Conservation (phyloP, 2,797 vertebrate species). For the Pangasius krempfi region DNA sequence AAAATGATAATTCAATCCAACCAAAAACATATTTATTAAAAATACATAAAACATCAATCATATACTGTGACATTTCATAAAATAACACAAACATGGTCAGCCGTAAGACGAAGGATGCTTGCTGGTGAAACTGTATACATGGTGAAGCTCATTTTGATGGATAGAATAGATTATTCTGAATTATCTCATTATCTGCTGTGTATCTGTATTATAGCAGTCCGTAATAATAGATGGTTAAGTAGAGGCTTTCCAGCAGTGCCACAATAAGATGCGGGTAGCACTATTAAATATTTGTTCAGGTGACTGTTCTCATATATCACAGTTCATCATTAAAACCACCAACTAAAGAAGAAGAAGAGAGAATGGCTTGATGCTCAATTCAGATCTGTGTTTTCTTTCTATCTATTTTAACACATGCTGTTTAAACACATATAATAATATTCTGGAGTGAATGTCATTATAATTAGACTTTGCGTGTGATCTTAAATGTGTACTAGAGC, state of each 20-base stretch:
- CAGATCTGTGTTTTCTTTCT: neutral
- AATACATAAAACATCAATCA: slow-evolving; percentile 40
- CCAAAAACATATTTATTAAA: slow-evolving; percentile 53
- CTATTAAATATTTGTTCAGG: neutral
- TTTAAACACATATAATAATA: neutral
- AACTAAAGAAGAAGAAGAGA: neutral
- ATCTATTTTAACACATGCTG: neutral
- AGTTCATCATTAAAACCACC: neutral
- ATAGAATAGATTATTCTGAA: neutral
- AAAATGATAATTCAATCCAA: slow-evolving; percentile 32
- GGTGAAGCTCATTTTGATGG: neutral
- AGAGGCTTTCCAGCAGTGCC: neutral
- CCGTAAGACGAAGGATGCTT: slow-evolving; percentile 55
- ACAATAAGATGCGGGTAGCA: neutral
- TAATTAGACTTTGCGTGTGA: neutral
- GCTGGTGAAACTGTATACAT: slow-evolving; percentile 10
- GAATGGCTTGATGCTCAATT: neutral
- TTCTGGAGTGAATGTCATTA: neutral
- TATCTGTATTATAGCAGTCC: slow-evolving; percentile 23
- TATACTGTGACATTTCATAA: slow-evolving; percentile 27
- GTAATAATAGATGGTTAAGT: slow-evolving; percentile 22
- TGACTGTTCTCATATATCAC: neutral
- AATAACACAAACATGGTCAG: slow-evolving; percentile 27
- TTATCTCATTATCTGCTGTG: slow-evolving; percentile 24
- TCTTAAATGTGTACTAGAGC: neutral